These are phyloP conservation scores for Benthochromis sp. DNA, from an alignment of 2,113 vertebrate genomes.

Conservation along the genomic window DNA sequence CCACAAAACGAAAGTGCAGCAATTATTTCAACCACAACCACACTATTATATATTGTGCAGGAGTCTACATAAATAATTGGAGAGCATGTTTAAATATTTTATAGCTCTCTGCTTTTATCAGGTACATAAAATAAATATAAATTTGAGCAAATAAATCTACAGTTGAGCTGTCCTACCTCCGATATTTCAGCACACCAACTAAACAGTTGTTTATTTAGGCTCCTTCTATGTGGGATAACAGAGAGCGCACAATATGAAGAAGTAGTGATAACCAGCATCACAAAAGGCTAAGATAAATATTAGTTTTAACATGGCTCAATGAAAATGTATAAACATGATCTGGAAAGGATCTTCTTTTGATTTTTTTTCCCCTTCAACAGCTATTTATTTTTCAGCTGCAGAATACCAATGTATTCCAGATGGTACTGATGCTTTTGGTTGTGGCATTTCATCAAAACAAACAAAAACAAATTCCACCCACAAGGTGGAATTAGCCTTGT, in stretches of 20 bases:
- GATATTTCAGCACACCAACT: not conserved
- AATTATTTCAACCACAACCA: not conserved
- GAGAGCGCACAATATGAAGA: not conserved
- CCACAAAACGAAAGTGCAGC: not conserved
- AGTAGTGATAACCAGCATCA: not conserved
- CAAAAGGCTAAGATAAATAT: not conserved
- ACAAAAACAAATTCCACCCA: not conserved
- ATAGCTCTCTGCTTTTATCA: not conserved
- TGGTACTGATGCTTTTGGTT: not conserved
- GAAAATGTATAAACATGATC: not conserved
- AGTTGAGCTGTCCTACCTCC: not conserved
- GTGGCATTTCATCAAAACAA: not conserved
- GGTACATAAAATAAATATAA: not conserved
- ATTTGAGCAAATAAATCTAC: not conserved
- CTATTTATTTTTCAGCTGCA: not conserved
- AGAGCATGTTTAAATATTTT: not conserved
- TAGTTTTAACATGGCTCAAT: not conserved
- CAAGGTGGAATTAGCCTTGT: not conserved
- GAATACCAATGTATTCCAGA: constrained; percentile 16
- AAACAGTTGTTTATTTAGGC: not conserved
- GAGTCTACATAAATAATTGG: not conserved
- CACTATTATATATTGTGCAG: not conserved
- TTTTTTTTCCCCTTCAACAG: not conserved
- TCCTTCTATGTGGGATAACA: not conserved
- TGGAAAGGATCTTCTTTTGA: not conserved